Evolutionary conservation across 1,140 invertebrate species (phyloP).

Genomic region (Listronotus bonariensis): DNA sequence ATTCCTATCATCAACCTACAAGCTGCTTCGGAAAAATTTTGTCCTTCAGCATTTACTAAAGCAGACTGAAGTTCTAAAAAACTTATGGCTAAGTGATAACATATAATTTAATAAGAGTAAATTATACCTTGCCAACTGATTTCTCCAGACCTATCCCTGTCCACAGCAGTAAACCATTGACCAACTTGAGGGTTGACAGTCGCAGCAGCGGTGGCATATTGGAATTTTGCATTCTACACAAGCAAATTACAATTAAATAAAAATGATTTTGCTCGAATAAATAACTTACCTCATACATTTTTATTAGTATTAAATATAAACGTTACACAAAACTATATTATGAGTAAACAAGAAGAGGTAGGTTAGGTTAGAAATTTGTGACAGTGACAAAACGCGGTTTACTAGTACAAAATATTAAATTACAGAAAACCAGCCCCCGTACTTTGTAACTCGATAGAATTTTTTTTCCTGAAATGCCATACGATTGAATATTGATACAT

Average conservation of each 20-base stretch:
- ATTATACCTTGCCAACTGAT: conserved; percentile 64
- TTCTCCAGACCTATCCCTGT: conserved; percentile 79
- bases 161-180: conserved; percentile 83
- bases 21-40: conserved; percentile 81
- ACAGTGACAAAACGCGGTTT: too few relatives aligned
- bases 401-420: too few relatives aligned
- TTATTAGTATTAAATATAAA: not conserved
- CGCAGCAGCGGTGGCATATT: conserved; percentile 25
- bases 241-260: not conserved
- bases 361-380: not conserved
- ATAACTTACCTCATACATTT: conserved; percentile 24
- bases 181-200: conserved; percentile 68
- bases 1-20: conserved; percentile 91
- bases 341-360: not conserved
- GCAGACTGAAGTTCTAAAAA: conserved; percentile 75
- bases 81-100: not conserved
- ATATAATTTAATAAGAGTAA: too few relatives aligned
- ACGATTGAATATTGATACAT: too few relatives aligned
- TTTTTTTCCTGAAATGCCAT: too few relatives aligned
- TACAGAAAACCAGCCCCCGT: too few relatives aligned
- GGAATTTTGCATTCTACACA: conserved; percentile 24
- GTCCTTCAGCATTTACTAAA: conserved; percentile 84
- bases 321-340: not conserved
- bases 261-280: not conserved
- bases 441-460: too few relatives aligned